Percentiles rank a stretch among this genome's conserved stretches.
Conservation (phyloP, 1,140 invertebrate genomes). For the Pseudomyrmex flavicornis region DNA sequence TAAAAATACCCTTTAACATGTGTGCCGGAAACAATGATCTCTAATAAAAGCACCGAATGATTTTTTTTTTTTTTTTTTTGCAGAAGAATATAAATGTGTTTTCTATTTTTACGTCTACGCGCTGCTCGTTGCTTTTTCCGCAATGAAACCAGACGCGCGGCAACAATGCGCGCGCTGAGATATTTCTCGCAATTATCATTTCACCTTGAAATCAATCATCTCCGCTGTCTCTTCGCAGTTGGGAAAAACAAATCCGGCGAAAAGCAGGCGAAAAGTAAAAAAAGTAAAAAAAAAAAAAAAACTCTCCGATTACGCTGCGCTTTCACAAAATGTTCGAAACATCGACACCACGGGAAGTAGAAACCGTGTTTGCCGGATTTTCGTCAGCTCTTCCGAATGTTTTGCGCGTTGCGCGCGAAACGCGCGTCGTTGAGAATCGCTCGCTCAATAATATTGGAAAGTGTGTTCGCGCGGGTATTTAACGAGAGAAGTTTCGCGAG, state of each 20-base stretch:
- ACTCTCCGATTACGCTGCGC: too few relatives aligned
- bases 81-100: background rate
- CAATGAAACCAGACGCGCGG: too few relatives aligned
- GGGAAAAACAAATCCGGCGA: too few relatives aligned
- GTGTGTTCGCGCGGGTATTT: background rate
- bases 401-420: background rate
- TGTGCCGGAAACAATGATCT: too few relatives aligned
- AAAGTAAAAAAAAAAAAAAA: too few relatives aligned
- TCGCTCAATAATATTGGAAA: conserved; percentile 4
- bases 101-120: background rate
- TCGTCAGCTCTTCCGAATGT: too few relatives aligned
- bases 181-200: conserved; percentile 28
- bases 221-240: background rate
- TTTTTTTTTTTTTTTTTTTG: background rate
- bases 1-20: too few relatives aligned
- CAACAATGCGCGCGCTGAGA: background rate
- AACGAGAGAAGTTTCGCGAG: background rate
- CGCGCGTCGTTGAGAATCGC: background rate
- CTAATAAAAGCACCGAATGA: background rate
- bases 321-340: too few relatives aligned
- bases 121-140: background rate
- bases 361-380: too few relatives aligned
- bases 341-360: too few relatives aligned
- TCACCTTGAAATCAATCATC: conserved; percentile 42
- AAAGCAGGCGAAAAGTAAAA: too few relatives aligned